A percentile compares a stretch with the other conserved stretches of the same genome.
Evolutionary conservation across 92 coral and sea anemone genomes (phyloP).

Genomic region (Zoanthus gigantus): DNA sequence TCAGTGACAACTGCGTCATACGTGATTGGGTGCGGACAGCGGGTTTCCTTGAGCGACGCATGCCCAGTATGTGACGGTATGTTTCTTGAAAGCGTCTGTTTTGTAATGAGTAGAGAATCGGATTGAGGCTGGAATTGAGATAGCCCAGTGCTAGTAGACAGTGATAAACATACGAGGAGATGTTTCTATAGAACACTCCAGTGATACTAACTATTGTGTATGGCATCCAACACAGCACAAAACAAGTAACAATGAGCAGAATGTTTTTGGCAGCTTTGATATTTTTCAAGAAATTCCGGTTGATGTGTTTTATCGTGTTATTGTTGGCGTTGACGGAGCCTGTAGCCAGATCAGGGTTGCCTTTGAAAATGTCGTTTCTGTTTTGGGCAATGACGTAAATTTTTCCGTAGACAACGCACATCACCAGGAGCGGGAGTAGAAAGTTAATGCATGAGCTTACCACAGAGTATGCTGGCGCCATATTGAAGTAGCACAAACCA

Average conservation of each 20-base stretch:
- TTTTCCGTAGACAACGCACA: slow-evolving; percentile 77
- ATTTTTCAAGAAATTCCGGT: slow-evolving; percentile 46
- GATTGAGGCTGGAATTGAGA: slow-evolving; percentile 35
- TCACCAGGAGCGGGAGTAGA: slow-evolving; percentile 77
- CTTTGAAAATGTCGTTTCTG: slow-evolving; percentile 42
- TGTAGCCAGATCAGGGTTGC: not conserved
- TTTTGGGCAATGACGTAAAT: slow-evolving; percentile 71
- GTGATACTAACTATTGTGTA: slow-evolving; percentile 69
- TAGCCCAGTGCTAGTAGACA: slow-evolving; percentile 26
- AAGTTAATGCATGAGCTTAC: slow-evolving; percentile 90
- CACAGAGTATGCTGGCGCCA: slow-evolving; percentile 72
- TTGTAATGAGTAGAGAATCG: slow-evolving; percentile 24
- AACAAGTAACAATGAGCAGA: slow-evolving; percentile 73
- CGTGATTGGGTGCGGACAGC: slow-evolving; percentile 8
- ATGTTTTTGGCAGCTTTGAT: slow-evolving; percentile 80
- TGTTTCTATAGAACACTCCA: not conserved
- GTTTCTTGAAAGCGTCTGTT: slow-evolving; percentile 43
- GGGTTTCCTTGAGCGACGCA: slow-evolving; percentile 6
- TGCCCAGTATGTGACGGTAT: slow-evolving; percentile 18
- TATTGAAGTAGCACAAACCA: slow-evolving; percentile 75
- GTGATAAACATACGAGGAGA: not conserved
- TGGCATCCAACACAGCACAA: slow-evolving; percentile 89
- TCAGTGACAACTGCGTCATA: slow-evolving; percentile 11
- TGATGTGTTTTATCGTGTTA: slow-evolving; percentile 6
- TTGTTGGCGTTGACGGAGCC: slow-evolving; percentile 13